These are phyloP conservation scores for Leptatherina wallacei DNA, from an alignment of 2,797 vertebrate species.

Conservation along the genomic window DNA sequence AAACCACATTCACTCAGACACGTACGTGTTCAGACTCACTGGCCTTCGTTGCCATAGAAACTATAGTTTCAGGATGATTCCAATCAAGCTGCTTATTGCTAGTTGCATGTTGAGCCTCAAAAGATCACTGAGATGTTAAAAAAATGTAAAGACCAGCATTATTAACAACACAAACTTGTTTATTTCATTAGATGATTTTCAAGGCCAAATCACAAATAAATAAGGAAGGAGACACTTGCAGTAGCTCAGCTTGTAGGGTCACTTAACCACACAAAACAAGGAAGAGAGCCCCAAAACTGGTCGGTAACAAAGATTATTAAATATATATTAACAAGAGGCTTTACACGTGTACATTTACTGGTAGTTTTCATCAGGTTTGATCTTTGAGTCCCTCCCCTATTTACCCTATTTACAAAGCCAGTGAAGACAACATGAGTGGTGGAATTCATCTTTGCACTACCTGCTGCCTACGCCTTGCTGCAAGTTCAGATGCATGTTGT, in stretches of 20 bases:
- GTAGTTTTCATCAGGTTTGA: slow-evolving; percentile 59
- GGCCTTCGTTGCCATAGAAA: slow-evolving; percentile 83
- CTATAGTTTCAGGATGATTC: slow-evolving; percentile 68
- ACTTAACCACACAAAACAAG: slow-evolving; percentile 56
- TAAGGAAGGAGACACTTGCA: slow-evolving; percentile 83
- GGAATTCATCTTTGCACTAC: slow-evolving; percentile 25
- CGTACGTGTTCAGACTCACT: slow-evolving; percentile 29
- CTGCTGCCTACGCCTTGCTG: slow-evolving; percentile 15
- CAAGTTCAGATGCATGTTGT: slow-evolving; percentile 31
- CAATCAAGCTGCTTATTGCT: slow-evolving; percentile 60
- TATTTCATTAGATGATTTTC: slow-evolving; percentile 76
- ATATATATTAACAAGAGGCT: slow-evolving; percentile 68
- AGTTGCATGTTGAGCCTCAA: slow-evolving; percentile 32
- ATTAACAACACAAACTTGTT: slow-evolving; percentile 74
- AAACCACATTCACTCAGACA: slow-evolving; percentile 40
- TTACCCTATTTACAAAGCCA: slow-evolving; percentile 64
- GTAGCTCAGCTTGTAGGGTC: slow-evolving; percentile 66
- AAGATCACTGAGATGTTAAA: background rate
- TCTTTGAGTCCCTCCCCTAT: slow-evolving; percentile 27
- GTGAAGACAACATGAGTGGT: slow-evolving; percentile 38
- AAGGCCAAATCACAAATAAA: slow-evolving; percentile 92
- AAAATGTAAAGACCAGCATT: slow-evolving; percentile 13
- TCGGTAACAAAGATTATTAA: slow-evolving; percentile 72
- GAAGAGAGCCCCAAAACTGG: slow-evolving; percentile 46
- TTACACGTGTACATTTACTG: slow-evolving; percentile 74